Evolutionary conservation across 2,113 vertebrate species (phyloP).

Genomic region (Ia io): DNA sequence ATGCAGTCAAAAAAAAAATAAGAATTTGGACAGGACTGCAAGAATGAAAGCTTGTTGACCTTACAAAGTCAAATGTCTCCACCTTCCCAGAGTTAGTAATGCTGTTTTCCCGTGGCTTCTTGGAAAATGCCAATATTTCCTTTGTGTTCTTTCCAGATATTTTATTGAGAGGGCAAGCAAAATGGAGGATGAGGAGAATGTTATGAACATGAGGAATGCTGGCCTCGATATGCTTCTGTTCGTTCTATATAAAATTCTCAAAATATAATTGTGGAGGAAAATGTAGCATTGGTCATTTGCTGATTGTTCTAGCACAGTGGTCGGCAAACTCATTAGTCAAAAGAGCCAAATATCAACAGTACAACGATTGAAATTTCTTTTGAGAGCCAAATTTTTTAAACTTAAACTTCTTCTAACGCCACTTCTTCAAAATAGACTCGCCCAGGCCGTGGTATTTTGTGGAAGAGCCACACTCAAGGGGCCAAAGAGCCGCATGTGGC

Average conservation of each 20-base stretch:
- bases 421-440: no score
- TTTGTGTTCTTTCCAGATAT: slow-evolving; percentile 35
- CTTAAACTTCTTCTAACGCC: no score
- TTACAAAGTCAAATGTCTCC: slow-evolving; percentile 8
- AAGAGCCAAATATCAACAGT: no score
- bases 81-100: not conserved
- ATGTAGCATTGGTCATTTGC: not conserved
- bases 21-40: not conserved
- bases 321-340: no score
- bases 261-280: not conserved
- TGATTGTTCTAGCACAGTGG: not conserved
- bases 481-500: no score
- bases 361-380: no score
- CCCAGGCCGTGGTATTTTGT: no score
- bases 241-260: not conserved
- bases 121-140: slow-evolving; percentile 42
- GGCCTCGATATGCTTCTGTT: slow-evolving; percentile 33
- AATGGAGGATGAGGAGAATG: not conserved
- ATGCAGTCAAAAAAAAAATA: not conserved
- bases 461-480: no score
- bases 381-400: no score
- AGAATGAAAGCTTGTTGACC: not conserved
- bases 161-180: slow-evolving; percentile 10
- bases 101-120: slow-evolving; percentile 25
- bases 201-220: not conserved